Evolutionary conservation across 2,888 invertebrate genomes (phyloP).

Genomic region (Cryptocephalus primarius): DNA sequence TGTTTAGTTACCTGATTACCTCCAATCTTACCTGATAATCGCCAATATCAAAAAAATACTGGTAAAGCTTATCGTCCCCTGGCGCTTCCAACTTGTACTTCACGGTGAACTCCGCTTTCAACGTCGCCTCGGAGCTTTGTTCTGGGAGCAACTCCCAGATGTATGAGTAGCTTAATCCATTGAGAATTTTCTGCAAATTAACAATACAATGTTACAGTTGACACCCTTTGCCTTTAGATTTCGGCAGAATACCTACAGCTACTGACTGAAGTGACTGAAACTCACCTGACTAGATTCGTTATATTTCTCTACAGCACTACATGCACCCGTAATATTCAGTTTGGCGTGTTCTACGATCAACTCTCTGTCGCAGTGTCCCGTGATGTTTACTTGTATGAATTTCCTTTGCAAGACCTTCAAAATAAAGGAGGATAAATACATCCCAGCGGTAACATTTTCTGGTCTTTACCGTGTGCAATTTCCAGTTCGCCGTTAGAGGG

Average conservation of each 20-base stretch:
- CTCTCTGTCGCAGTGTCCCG: constrained; percentile 41
- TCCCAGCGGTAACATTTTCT: neutral
- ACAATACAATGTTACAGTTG: neutral
- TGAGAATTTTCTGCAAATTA: constrained; percentile 50
- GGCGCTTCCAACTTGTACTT: constrained; percentile 42
- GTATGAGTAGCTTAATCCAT: constrained; percentile 66
- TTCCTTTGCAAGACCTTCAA: constrained; percentile 52
- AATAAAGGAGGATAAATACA: neutral
- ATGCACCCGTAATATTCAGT: constrained; percentile 22
- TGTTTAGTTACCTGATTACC: neutral
- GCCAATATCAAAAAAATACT: constrained; percentile 66
- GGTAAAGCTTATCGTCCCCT: constrained; percentile 37
- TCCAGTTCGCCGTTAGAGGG: constrained; percentile 70
- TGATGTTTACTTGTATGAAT: constrained; percentile 68
- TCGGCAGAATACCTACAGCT: no score
- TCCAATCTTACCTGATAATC: constrained; percentile 58
- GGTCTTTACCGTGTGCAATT: constrained; percentile 61
- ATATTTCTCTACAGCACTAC: constrained; percentile 23
- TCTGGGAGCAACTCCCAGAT: constrained; percentile 60
- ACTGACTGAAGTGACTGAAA: no score
- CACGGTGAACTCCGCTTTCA: constrained; percentile 53
- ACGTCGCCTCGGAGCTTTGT: constrained; percentile 24
- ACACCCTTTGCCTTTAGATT: no score
- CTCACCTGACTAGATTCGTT: constrained; percentile 32
- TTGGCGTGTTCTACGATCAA: constrained; percentile 23